Evolutionary conservation across 2,113 vertebrate species (phyloP).

Genomic region (Epinephelus moara): DNA sequence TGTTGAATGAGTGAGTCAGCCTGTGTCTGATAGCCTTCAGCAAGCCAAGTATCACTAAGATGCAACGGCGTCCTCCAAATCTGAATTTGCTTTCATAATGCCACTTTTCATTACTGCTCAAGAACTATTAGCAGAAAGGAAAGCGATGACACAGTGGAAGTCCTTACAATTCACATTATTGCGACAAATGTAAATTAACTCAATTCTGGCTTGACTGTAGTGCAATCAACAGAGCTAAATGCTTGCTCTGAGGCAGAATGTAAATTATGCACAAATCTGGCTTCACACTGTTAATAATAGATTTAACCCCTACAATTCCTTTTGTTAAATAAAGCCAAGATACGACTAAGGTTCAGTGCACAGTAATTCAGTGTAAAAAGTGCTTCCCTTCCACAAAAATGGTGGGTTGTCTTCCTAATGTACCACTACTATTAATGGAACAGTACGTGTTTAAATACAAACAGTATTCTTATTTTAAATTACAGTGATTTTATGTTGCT

Average conservation of each 20-base stretch:
- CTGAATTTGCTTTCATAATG: constrained; percentile 35
- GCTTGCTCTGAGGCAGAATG: constrained; percentile 42
- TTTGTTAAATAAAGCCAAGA: constrained; percentile 8
- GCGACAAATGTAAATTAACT: constrained; percentile 20
- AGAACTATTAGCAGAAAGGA: constrained; percentile 10
- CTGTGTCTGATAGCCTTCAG: constrained; percentile 27
- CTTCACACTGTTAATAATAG: constrained; percentile 44
- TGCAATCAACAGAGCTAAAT: constrained; percentile 54
- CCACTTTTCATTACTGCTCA: constrained; percentile 22
- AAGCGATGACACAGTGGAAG: constrained; percentile 20
- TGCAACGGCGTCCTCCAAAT: neutral
- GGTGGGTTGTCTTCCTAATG: neutral
- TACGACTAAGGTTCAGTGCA: neutral
- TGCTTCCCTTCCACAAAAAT: neutral
- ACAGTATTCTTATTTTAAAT: constrained; percentile 16
- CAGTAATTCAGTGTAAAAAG: neutral
- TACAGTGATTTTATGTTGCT: neutral
- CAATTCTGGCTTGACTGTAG: constrained; percentile 35
- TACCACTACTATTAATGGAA: neutral
- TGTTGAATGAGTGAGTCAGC: constrained; percentile 7
- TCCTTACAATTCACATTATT: constrained; percentile 32
- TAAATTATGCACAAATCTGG: constrained; percentile 59
- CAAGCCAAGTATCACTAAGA: neutral
- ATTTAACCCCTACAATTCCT: constrained; percentile 23
- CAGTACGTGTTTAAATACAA: neutral